A percentile compares a stretch with the other conserved stretches of the same genome.
Conservation (phyloP, 1,140 invertebrate species). For the Drosophila lacertosa region DNA sequence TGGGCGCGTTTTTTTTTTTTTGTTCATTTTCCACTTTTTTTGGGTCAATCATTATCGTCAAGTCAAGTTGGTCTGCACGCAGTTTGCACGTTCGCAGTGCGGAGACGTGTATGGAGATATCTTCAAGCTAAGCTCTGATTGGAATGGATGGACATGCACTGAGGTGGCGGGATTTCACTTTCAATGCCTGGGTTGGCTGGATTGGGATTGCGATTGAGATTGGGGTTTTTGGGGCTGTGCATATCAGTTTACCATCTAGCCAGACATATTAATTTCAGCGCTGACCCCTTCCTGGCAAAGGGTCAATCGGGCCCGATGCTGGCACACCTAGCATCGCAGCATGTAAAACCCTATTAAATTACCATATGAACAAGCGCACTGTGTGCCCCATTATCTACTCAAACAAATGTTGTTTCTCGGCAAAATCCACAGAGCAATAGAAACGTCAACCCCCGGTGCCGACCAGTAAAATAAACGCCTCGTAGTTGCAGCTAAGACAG, state of each 20-base stretch:
- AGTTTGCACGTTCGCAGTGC: conserved; percentile 67
- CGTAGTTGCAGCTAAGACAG: conserved; percentile 33
- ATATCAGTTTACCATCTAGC: conserved; percentile 59
- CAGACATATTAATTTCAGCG: conserved; percentile 48
- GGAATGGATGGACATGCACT: conserved; percentile 52
- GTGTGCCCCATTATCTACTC: conserved; percentile 68
- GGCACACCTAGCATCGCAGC: conserved; percentile 38
- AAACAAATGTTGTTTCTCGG: conserved; percentile 73
- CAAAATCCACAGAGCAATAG: conserved; percentile 53
- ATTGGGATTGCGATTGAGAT: too few species aligned
- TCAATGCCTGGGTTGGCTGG: conserved; percentile 72
- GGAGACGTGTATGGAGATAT: conserved; percentile 23
- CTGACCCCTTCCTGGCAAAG: conserved; percentile 43
- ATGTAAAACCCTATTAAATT: conserved; percentile 67
- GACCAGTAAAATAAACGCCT: conserved; percentile 5
- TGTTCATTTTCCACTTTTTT: conserved; percentile 45
- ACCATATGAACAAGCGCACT: conserved; percentile 43
- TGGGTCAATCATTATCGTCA: conserved; percentile 81
- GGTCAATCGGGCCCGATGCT: conserved; percentile 46
- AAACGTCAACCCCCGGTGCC: conserved; percentile 40
- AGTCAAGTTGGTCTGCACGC: conserved; percentile 74
- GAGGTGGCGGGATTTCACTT: conserved; percentile 68
- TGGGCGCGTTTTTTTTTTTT: conserved; percentile 41
- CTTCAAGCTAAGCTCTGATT: conserved; percentile 58
- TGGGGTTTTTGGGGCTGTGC: conserved; percentile 61